Evolutionary conservation across 2,888 invertebrate species (phyloP).

Genomic region (Hesperia comma): DNA sequence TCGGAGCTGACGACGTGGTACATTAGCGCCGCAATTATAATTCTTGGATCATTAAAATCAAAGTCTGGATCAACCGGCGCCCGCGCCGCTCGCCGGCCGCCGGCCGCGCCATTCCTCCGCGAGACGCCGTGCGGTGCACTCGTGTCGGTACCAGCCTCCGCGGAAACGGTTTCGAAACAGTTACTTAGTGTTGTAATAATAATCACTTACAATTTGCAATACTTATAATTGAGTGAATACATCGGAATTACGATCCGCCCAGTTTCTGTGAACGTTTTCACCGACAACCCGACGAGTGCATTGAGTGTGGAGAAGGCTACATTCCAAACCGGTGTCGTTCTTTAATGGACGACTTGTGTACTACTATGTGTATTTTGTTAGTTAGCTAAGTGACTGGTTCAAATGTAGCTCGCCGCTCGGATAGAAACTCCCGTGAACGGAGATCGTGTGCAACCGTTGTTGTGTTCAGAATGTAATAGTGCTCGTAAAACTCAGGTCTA

Average conservation of each 20-base stretch:
- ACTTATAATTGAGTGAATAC: constrained; percentile 51
- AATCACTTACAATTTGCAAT: constrained; percentile 48
- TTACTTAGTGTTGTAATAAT: constrained; percentile 56
- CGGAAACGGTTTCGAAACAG: constrained; percentile 45
- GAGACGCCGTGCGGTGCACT: constrained; percentile 55
- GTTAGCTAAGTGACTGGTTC: constrained; percentile 66
- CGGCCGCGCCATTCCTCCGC: constrained; percentile 62
- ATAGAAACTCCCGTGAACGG: constrained; percentile 50
- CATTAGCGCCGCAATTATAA: constrained; percentile 43
- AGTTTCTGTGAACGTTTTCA: constrained; percentile 58
- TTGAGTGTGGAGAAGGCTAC: constrained; percentile 76
- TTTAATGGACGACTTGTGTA: constrained; percentile 79
- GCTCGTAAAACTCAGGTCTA: constrained; percentile 45
- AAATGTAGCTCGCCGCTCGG: constrained; percentile 49
- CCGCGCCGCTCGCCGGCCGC: constrained; percentile 46
- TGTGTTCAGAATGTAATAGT: constrained; percentile 55
- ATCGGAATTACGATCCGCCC: constrained; percentile 49
- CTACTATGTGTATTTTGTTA: constrained; percentile 70
- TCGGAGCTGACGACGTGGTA: constrained; percentile 40
- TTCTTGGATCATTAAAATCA: constrained; percentile 59
- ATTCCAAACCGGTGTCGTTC: constrained; percentile 82
- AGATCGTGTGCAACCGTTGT: constrained; percentile 47
- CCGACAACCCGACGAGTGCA: constrained; percentile 67
- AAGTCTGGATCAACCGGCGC: constrained; percentile 63
- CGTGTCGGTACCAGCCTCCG: constrained; percentile 49